Evolutionary conservation across 2,797 vertebrate species (phyloP), one percentile per base, ranked within the genome.

Genomic region (Notolabrus celidotus): DNA sequence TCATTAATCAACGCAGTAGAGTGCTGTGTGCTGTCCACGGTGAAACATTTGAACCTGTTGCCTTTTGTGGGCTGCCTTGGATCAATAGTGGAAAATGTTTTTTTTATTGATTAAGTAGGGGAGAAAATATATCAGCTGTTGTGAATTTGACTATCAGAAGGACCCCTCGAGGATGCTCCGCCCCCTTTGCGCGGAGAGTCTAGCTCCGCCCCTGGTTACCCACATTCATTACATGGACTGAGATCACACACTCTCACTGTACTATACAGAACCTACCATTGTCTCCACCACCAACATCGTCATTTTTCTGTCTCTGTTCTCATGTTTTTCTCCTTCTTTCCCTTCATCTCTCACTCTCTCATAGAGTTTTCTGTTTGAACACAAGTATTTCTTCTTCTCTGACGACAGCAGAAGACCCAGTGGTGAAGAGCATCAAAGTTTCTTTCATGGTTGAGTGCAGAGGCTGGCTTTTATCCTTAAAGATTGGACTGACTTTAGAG

Each of bases 301-400:
- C 3, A 12, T 34, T 46, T 62, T 46, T 27, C 33, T 7, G 6
- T 38, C 25, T 4, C 11, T 7, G 1, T 29, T 34, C 1, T 20
- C 15, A 0, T 39, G 0, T 61, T 54, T 19, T 52, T 57, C 29
- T 61, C 25, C 25, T 31, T 57, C 50, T 60, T 55, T 36, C 0
- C 6, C 53, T 71, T 55, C 20, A 45, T 69, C 72, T 56, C 71
- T 62, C 63, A 55, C 79, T 71, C 64, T 34, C 57, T 73, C 74
- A 73, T 78, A 27, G 42, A 80, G 19, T 34, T 77, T 82, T 85
- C 71, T 64, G 64, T 89, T 86, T 88, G 78, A 88, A 72, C 57
- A 20, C 49, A 33, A 73, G 41, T 23, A 34, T 42, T 57, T 77
- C 47, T 50, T 65, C 5, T 34, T 27, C 53, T 68, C 22, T 69